Percentiles rank a stretch among this genome's conserved stretches.
These are phyloP conservation scores for Onchidella celtica DNA, from an alignment of 2,888 invertebrate species.

Conservation along the genomic window DNA sequence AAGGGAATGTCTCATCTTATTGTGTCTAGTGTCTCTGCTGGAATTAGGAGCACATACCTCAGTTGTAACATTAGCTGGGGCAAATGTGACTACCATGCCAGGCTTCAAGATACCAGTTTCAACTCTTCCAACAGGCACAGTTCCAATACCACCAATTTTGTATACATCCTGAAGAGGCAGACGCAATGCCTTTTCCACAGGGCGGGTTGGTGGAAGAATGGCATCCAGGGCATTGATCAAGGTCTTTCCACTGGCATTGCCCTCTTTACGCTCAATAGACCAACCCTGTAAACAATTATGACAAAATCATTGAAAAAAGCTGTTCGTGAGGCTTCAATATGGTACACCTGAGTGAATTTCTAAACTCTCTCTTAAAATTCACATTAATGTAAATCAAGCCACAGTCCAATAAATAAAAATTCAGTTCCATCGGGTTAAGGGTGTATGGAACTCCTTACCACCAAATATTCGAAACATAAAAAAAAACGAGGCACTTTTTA, in stretches of 20 bases:
- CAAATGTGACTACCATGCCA: conserved; percentile 94
- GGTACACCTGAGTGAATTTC: no score
- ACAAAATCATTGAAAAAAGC: no score
- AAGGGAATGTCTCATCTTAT: no score
- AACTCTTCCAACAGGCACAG: conserved; percentile 99
- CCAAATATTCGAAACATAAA: no score
- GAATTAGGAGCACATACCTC: conserved; percentile 64
- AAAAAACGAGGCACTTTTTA: no score
- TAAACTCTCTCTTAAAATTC: no score
- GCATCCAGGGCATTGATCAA: conserved; percentile 98
- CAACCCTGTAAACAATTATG: conserved; percentile 90
- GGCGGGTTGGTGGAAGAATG: conserved; percentile 95
- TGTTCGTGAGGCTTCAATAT: no score
- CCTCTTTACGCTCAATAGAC: conserved; percentile 83
- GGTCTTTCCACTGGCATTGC: conserved; percentile 86
- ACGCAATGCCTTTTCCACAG: conserved; percentile 98
- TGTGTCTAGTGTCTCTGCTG: no score
- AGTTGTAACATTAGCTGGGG: conserved; percentile 93
- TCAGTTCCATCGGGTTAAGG: no score
- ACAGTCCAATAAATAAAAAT: no score
- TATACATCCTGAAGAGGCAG: conserved; percentile 99
- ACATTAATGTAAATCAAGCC: no score
- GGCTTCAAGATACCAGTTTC: conserved; percentile 92
- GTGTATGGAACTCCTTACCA: no score
- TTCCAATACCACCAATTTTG: conserved; percentile 99